Percentiles rank a stretch among this genome's conserved stretches.
phyloP scores from a whole-genome alignment of 2,888 invertebrate species.

The Tetragonisca angustula region DNA sequence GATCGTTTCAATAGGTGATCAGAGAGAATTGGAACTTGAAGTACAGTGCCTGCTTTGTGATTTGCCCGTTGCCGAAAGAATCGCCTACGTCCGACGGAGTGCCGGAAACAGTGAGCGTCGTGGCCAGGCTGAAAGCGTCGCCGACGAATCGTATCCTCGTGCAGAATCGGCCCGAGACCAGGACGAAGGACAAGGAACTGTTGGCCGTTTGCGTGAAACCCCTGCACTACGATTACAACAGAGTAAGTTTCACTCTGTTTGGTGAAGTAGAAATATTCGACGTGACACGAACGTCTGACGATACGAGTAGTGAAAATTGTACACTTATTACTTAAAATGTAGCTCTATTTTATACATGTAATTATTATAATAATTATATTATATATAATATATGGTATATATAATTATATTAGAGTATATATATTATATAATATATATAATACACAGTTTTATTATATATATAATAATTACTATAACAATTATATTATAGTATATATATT shows the following conservation, averaged over 20 bases:
- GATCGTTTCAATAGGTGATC: slow-evolving; percentile 87
- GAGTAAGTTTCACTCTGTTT: slow-evolving; percentile 82
- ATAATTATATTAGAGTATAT: too few species aligned
- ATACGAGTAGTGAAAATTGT: too few species aligned
- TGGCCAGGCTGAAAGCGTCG: slow-evolving; percentile 86
- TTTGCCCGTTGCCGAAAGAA: slow-evolving; percentile 90
- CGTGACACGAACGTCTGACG: too few species aligned
- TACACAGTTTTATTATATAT: too few species aligned
- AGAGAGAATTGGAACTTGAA: slow-evolving; percentile 97
- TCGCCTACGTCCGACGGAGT: slow-evolving; percentile 86
- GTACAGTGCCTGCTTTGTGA: slow-evolving; percentile 95
- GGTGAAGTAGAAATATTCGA: too few species aligned
- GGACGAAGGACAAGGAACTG: slow-evolving; percentile 85
- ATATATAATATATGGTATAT: too few species aligned
- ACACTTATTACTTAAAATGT: too few species aligned
- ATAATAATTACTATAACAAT: too few species aligned
- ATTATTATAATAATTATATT: too few species aligned
- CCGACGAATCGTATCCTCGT: slow-evolving; percentile 89
- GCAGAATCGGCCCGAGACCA: slow-evolving; percentile 85
- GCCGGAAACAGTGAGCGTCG: slow-evolving; percentile 90
- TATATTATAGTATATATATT: too few species aligned
- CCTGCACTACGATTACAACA: slow-evolving; percentile 94
- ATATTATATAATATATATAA: too few species aligned
- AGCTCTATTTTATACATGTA: too few species aligned
- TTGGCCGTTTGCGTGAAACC: slow-evolving; percentile 95